These are phyloP conservation scores for Aphidius gifuensis DNA, from an alignment of 1,140 invertebrate genomes.

Conservation along the genomic window DNA sequence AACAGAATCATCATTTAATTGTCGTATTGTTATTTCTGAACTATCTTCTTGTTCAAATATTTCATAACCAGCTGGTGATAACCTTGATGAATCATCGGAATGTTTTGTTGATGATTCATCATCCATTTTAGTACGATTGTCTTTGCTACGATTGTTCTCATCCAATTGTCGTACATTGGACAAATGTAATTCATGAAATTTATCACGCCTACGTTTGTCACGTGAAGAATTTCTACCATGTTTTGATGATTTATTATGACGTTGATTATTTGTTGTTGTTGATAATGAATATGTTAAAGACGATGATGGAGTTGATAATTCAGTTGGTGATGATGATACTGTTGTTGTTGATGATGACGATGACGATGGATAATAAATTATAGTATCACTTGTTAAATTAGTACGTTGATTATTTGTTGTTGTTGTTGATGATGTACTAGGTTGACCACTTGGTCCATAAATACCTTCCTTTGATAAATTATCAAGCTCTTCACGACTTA, in stretches of 20 bases:
- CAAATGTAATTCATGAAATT: neutral
- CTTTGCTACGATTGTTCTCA: neutral
- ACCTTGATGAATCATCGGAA: conserved; percentile 26
- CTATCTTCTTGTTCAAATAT: conserved; percentile 27
- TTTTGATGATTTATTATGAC: neutral
- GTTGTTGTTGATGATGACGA: conserved; percentile 26
- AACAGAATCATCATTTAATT: conserved; percentile 20
- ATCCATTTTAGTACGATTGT: conserved; percentile 5
- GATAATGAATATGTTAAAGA: neutral
- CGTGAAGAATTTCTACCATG: neutral
- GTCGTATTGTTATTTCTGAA: conserved; percentile 20
- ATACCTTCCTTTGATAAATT: conserved; percentile 36
- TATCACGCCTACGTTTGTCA: conserved; percentile 1
- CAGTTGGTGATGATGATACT: conserved; percentile 33
- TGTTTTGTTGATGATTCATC: conserved; percentile 21
- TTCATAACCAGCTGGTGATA: conserved; percentile 28
- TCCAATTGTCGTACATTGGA: neutral
- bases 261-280: neutral
- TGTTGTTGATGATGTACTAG: neutral
- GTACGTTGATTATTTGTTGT: too few species aligned
- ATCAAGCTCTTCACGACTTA: conserved; percentile 37
- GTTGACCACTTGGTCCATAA: conserved; percentile 25
- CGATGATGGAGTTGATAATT: conserved; percentile 18
- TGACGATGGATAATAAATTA: conserved; percentile 11
- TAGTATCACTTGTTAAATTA: neutral